These are phyloP conservation scores for Buathra laborator DNA, from an alignment of 2,888 invertebrate species.

Conservation along the genomic window DNA sequence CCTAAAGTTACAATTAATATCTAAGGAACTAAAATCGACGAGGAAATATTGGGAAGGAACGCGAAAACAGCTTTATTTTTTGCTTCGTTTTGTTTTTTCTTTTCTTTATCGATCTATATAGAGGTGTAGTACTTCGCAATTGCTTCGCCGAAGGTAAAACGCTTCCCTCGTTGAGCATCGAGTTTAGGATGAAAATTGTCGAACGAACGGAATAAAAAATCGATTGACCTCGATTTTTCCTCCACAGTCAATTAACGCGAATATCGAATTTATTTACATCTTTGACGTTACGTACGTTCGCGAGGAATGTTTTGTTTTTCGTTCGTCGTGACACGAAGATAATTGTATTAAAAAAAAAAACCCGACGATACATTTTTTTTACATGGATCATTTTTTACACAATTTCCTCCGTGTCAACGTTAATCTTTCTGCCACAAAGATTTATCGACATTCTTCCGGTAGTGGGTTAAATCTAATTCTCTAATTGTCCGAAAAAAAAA, in stretches of 20 bases:
- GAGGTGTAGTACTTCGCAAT: not conserved
- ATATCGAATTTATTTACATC: conserved; percentile 45
- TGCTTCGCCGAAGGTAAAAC: not conserved
- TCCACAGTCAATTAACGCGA: not conserved
- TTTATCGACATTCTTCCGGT: conserved; percentile 1
- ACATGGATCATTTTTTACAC: conserved; percentile 21
- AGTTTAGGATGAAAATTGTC: conserved; percentile 22
- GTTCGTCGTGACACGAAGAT: conserved; percentile 3
- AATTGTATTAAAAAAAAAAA: conserved; percentile 21
- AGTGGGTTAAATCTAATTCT: conserved; percentile 17
- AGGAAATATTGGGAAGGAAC: conserved; percentile 47
- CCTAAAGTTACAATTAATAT: conserved; percentile 48
- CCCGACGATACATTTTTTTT: conserved; percentile 2
- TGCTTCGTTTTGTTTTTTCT: conserved; percentile 3
- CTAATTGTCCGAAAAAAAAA: not conserved
- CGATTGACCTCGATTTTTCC: conserved; percentile 38
- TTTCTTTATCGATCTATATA: conserved; percentile 10
- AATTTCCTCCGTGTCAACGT: conserved; percentile 14
- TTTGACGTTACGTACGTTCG: conserved; percentile 18
- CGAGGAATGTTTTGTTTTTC: conserved; percentile 38
- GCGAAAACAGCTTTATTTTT: conserved; percentile 28
- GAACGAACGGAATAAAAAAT: conserved; percentile 37
- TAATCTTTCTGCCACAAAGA: not conserved
- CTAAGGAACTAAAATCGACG: conserved; percentile 37
- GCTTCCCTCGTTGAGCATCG: conserved; percentile 20